Base-by-base conservation (phyloP, 1,140 invertebrate genomes). In the Aphidius gifuensis region DNA sequence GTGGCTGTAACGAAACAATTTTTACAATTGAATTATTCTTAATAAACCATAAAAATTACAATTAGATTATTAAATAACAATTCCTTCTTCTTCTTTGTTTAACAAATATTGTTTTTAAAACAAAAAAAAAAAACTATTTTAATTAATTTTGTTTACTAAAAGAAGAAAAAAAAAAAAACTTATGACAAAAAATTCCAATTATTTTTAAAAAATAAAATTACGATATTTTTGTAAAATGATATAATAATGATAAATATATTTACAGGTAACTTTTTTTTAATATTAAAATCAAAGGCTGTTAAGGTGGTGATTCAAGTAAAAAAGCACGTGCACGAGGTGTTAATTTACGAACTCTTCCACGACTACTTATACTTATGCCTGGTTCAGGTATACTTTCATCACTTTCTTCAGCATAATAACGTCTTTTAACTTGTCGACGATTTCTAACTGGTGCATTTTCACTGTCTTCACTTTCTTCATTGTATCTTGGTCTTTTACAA, bases 271-370 rank as follows among this genome's bases (percentile, higher is more conserved):
- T 5, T 6, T 44, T 8, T n/a, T 9, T 55, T 44, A 55, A 43
- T 40, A 55, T 21, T 55, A 42, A 16, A 55, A 55, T 50, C 2
- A 55, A 71, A 67, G 69, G 69, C 66, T 64, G 69, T 71, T 77
- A 74, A 59, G 73, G 70, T 32, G 23, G 23, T 81, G 78, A 88
- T 69, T 87, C 86, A 57, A 82, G 78, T 60, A 88, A 82, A 72
- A 87, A 84, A 62, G 88, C 89, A 39, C 87, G 82, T 40, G 90
- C 91, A 73, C 90, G 86, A 39, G 90, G 85, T 6, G 92, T 93
- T 58, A 93, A 85, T 79, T 90, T 91, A 39, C 92, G 85, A 46
- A 95, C 85, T 45, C 93, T 83, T 6, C 93, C 93, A 43, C 93
- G 83, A 70, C 91, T 94, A 76, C 92, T 94, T 44, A 91, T 83